Evolutionary conservation across 2,113 vertebrate genomes (phyloP), one percentile per base, ranked within the genome.

Genomic region (Chaetodon trifascialis): DNA sequence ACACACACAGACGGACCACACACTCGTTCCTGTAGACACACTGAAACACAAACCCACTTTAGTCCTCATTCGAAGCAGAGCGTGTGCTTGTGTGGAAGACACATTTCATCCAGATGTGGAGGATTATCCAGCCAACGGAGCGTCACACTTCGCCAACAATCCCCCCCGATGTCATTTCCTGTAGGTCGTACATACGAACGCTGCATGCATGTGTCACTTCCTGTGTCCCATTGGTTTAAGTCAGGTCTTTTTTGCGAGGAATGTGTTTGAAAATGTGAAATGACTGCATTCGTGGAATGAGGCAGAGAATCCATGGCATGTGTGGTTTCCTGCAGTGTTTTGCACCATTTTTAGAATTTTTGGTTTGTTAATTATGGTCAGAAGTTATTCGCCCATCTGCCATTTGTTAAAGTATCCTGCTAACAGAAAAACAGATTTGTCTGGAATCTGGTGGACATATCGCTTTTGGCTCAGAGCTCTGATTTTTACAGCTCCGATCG

Each of bases 21-120:
- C 60, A 47, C 51, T 67, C 49, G 73, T 1, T 71, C 64, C 56
- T 78, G 23, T 12, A 0, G 51, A 73, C 23, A n/a, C 66, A 17
- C 54, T 79, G 78, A 66, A 67, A 77, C 74, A 0, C 56, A 70
- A 55, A 38, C 14, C 63, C 23, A 23, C 54, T 23, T 12, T 10
- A 4, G n/a, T 51, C 36, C 23, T 73, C 58, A 67, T 74, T 42
- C 21, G 23, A 66, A 81, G 34, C 62, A 42, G 76, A 67, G 1
- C 3, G 25, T 73, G 67, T 67, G 73, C 30, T 11, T 56, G 67
- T 65, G 79, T 47, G 36, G 52, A 30, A 23, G 16, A 63, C 6
- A 2, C 56, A 59, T 80, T 52, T 83, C 38, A 14, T 40, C 11
- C 46, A 85, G 78, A 79, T 82, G 86, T 79, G 70, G 55, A 76